These are phyloP conservation scores for Atta colombica DNA, from an alignment of 1,140 invertebrate species.

Conservation along the genomic window DNA sequence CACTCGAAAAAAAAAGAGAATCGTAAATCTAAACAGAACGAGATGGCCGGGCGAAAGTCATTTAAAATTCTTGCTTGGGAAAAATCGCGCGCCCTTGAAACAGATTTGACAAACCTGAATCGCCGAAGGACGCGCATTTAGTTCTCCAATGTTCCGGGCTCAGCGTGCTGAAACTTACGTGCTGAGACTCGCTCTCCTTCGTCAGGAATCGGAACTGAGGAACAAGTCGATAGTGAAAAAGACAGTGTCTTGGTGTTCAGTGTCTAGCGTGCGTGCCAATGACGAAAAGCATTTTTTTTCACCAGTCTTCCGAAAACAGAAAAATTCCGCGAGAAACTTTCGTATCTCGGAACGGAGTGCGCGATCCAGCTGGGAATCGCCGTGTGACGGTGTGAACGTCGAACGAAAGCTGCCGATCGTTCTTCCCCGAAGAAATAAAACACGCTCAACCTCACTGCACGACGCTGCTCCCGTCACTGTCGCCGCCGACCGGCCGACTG, in stretches of 20 bases:
- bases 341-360: not conserved
- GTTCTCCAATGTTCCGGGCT: not conserved
- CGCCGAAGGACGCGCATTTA: not conserved
- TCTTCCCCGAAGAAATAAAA: not conserved
- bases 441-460: slow-evolving; percentile 19
- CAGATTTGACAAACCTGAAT: not conserved
- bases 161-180: not conserved
- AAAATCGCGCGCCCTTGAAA: slow-evolving; percentile 30
- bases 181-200: not conserved
- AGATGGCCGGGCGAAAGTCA: not conserved
- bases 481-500: not conserved
- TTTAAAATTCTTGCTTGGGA: slow-evolving; percentile 21
- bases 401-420: slow-evolving; percentile 32
- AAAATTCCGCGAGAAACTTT: slow-evolving; percentile 6
- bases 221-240: not conserved
- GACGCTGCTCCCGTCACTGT: slow-evolving; percentile 15
- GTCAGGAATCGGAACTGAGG: not conserved
- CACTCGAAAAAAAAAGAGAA: not conserved
- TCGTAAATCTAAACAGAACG: not conserved
- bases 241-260: slow-evolving; percentile 1
- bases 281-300: not conserved
- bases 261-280: not conserved
- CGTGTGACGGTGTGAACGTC: not conserved
- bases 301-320: not conserved
- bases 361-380: not conserved